These are phyloP conservation scores for Tringa solitaria DNA, from an alignment of 2,113 vertebrate species.

Conservation along the genomic window DNA sequence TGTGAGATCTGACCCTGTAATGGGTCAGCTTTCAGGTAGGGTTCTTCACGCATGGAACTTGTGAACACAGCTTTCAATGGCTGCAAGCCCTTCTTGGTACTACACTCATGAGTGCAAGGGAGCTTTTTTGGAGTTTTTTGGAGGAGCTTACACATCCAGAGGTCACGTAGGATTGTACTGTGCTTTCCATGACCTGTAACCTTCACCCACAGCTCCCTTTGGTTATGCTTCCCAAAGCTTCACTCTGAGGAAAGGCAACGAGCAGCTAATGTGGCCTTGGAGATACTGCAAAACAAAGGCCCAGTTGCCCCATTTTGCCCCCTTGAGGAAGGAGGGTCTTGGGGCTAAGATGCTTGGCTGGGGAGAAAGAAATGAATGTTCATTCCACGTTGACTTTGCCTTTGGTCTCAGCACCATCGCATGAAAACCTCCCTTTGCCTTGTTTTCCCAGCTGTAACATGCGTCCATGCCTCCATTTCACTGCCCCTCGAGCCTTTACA, in stretches of 20 bases:
- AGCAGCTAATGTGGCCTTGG: background rate
- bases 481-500: background rate
- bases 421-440: background rate
- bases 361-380: background rate
- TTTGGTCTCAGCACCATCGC: background rate
- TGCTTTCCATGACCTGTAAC: background rate
- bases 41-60: background rate
- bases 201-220: background rate
- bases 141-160: background rate
- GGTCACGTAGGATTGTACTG: background rate
- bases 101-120: background rate
- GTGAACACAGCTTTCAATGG: background rate
- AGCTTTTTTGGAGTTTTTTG: background rate
- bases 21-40: background rate
- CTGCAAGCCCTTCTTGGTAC: background rate
- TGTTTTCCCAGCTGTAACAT: background rate
- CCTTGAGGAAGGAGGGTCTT: background rate
- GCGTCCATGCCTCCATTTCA: background rate
- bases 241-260: background rate
- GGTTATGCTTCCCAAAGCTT: background rate
- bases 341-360: background rate
- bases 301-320: background rate
- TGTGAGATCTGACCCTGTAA: background rate
- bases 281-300: too few relatives aligned
- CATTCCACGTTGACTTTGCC: background rate